Evolutionary conservation across 2,888 invertebrate species (phyloP), one percentile per base, ranked within the genome.

Genomic region (Brachylomia viminalis): DNA sequence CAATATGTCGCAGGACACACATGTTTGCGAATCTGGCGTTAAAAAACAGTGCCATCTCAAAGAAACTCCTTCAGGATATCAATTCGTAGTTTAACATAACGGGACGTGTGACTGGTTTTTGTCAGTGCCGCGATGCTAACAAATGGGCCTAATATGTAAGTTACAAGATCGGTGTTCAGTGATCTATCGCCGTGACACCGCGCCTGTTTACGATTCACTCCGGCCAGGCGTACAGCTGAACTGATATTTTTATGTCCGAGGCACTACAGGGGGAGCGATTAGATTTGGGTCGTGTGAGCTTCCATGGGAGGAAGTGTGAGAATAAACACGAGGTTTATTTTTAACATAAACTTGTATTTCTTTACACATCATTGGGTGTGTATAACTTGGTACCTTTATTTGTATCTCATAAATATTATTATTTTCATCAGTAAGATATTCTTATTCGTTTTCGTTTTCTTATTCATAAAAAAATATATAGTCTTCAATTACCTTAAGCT

Each of bases 51-150:
- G 89, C 87, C 87, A 88, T 91, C 91, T 92, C 93, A 92, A 92
- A 93, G 92, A 90, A 89, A 91, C 91, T 92, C 84, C 87, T 91
- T 88, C 85, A 87, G 89, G 90, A 92, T 93, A 94, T 95, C 94
- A 93, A 95, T 95, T 93, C 91, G 89, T 89, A 92, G 92, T 94
- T 94, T 94, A 94, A 93, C 94, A 94, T 94, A 94, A 91, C 89
- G 88, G 89, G 86, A 89, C 88, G 91, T 91, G 91, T 75, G 75
- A 72, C 90, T 92, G 93, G 89, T 92, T 95, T 94, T 94, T 93
- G 92, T 92, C 92, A 86, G 82, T 84, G 86, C 82, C 85, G 82
- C 74, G 68, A 38, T 75, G 79, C 88, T 92, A 92, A 94, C 93
- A 90, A 91, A 93, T 93, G 93, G 90, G 81, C 89, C 91, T 94